phyloP scores from a whole-genome alignment of 2,888 invertebrate genomes.

The Hedychridium roseum region DNA sequence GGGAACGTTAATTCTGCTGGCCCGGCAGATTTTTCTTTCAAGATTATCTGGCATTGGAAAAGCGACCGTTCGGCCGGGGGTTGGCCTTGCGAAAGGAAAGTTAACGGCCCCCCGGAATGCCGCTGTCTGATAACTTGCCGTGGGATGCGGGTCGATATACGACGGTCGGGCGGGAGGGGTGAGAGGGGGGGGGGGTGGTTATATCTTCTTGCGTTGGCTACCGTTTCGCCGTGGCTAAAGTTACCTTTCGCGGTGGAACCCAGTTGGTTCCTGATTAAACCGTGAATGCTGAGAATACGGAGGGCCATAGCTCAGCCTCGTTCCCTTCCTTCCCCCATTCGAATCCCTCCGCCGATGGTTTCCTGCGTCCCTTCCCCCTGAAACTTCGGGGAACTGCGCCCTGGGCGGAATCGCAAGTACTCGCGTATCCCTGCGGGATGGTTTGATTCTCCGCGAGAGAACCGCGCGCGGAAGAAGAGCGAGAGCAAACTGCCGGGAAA shows the following conservation, averaged over 20 bases:
- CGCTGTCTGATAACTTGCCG: slow-evolving; percentile 26
- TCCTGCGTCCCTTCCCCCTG: slow-evolving; percentile 10
- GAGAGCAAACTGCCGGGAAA: neutral
- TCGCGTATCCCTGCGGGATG: slow-evolving; percentile 31
- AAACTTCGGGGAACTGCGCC: slow-evolving; percentile 36
- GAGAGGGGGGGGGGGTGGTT: too few species aligned
- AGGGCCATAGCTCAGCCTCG: slow-evolving; percentile 34
- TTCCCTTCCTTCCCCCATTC: too few species aligned
- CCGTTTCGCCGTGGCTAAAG: slow-evolving; percentile 34
- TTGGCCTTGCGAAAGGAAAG: neutral
- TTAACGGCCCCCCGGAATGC: slow-evolving; percentile 2
- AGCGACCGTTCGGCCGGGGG: too few species aligned
- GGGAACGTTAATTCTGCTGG: too few species aligned
- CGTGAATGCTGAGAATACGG: slow-evolving; percentile 50
- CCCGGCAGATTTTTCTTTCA: too few species aligned
- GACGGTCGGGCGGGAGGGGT: too few species aligned
- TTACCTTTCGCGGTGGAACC: slow-evolving; percentile 35
- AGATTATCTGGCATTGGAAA: too few species aligned
- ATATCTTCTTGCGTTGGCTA: slow-evolving; percentile 24
- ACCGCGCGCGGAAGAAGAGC: slow-evolving; percentile 13
- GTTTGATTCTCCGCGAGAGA: slow-evolving; percentile 35
- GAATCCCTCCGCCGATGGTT: too few species aligned
- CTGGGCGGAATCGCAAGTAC: slow-evolving; percentile 46
- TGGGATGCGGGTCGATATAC: slow-evolving; percentile 29
- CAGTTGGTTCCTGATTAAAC: slow-evolving; percentile 57